A percentile compares a stretch with the other conserved stretches of the same genome.
Evolutionary conservation across 2,797 vertebrate species (phyloP).

Genomic region (Rhadinocentrus ornatus): DNA sequence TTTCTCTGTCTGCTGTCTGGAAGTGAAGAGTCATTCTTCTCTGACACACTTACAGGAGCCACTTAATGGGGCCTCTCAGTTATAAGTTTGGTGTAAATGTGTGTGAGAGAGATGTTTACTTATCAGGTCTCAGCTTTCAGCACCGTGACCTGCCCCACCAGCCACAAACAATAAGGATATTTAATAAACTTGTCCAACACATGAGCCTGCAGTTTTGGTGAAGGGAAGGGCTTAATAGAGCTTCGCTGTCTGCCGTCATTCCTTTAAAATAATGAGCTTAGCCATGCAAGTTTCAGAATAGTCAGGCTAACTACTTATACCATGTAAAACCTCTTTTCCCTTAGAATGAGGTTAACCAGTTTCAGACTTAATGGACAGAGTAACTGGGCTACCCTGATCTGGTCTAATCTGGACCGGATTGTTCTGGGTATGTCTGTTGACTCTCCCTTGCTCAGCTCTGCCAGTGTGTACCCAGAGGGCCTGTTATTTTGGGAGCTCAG

Average conservation of each 20-base stretch:
- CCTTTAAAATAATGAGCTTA: constrained; percentile 19
- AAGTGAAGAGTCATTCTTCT: constrained; percentile 49
- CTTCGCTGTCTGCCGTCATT: constrained; percentile 22
- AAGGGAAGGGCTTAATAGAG: constrained; percentile 40
- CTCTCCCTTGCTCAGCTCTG: constrained; percentile 68
- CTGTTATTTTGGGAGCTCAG: constrained; percentile 82
- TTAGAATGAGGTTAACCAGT: constrained; percentile 39
- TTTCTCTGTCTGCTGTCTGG: constrained; percentile 61
- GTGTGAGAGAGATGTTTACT: constrained; percentile 22
- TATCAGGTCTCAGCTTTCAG: constrained; percentile 42
- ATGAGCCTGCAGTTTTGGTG: constrained; percentile 32
- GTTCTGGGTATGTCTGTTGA: constrained; percentile 76
- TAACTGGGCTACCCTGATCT: constrained; percentile 63
- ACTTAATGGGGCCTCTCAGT: constrained; percentile 48
- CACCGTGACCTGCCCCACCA: constrained; percentile 26
- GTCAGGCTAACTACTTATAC: not conserved
- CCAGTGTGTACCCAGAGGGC: constrained; percentile 72
- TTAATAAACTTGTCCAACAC: constrained; percentile 44
- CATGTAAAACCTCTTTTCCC: not conserved
- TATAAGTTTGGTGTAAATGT: constrained; percentile 16
- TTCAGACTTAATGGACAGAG: constrained; percentile 54
- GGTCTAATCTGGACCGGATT: constrained; percentile 73
- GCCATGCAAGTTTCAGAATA: constrained; percentile 9
- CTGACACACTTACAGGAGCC: constrained; percentile 49
- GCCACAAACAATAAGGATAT: constrained; percentile 25